Evolutionary conservation across 92 coral and sea anemone species (phyloP), one percentile per base, ranked within the genome.

Genomic region (Isaurus tuberculatus): DNA sequence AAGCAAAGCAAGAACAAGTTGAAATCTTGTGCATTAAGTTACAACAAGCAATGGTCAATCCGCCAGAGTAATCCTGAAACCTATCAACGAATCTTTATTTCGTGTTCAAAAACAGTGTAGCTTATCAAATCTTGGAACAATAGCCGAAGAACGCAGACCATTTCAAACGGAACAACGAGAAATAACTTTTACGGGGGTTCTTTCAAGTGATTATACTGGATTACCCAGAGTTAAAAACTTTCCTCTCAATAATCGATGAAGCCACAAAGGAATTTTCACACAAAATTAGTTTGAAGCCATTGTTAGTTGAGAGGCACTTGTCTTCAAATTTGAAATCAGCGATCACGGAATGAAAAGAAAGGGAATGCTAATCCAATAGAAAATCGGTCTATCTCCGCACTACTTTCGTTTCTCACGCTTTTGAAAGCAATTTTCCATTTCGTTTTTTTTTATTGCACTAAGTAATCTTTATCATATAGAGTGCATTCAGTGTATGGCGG

Each of bases 311-410:
- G 70, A 27, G 70, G 20, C 34, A 20, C 82, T 77, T 77, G 69
- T 77, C 36, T 53, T 77, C 33, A 23, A 57, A 40, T 77, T 36
- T 37, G 32, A 57, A 75, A 75, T 75, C 67, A 25, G 55, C 58
- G 82, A 77, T 77, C 82, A 77, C 82, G 82, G 69, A 77, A 77
- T 36, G 16, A 60, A 77, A 37, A 57, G 25, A 77, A 77, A 77
- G 70, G 58, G 36, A 77, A 77, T 77, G 82, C 55, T 33, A 77
- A 77, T 77, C 82, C 69, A 60, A 77, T 77, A 55, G 70, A 58
- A 77, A 77, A 58, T 44, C 69, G 64, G 42, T 23, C 31, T 16
- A n/a, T 23, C 32, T 23, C 14, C 51, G 34, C 82, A 77, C 42
- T n/a, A 27, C 23, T 42, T 36, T 58, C 51, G 69, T 32, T 77